phyloP scores from a whole-genome alignment of 2,113 vertebrate genomes.

The Ptychochromis oligacanthus region DNA sequence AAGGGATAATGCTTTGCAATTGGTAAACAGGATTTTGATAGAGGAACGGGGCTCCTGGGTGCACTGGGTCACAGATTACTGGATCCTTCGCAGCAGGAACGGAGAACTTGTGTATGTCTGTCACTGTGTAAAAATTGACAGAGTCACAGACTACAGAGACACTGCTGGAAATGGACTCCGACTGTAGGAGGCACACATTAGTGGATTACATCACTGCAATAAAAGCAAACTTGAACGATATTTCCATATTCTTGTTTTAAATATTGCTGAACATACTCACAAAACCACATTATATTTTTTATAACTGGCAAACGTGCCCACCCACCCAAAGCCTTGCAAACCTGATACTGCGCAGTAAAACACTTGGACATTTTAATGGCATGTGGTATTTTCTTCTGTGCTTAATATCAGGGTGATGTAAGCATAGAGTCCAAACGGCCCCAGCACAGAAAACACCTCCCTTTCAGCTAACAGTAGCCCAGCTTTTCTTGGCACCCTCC shows the following conservation, averaged over 20 bases:
- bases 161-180: constrained; percentile 19
- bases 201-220: not conserved
- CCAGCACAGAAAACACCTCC: constrained; percentile 30
- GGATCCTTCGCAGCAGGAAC: not conserved
- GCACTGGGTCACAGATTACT: not conserved
- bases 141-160: not conserved
- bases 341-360: not conserved
- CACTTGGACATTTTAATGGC: not conserved
- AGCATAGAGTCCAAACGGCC: constrained; percentile 6
- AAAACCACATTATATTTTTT: not conserved
- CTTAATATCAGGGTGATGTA: not conserved
- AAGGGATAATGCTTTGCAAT: not conserved
- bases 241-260: not conserved
- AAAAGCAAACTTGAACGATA: not conserved
- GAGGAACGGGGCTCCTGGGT: not conserved
- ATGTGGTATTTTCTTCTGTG: not conserved
- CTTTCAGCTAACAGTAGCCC: constrained; percentile 42
- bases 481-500: constrained; percentile 51
- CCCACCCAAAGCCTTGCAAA: not conserved
- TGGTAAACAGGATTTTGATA: not conserved
- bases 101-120: not conserved
- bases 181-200: not conserved
- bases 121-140: too few relatives aligned
- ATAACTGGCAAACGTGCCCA: not conserved
- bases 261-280: not conserved